Evolutionary conservation across 1,140 invertebrate species (phyloP).

Genomic region (Drosophila ogumai): DNA sequence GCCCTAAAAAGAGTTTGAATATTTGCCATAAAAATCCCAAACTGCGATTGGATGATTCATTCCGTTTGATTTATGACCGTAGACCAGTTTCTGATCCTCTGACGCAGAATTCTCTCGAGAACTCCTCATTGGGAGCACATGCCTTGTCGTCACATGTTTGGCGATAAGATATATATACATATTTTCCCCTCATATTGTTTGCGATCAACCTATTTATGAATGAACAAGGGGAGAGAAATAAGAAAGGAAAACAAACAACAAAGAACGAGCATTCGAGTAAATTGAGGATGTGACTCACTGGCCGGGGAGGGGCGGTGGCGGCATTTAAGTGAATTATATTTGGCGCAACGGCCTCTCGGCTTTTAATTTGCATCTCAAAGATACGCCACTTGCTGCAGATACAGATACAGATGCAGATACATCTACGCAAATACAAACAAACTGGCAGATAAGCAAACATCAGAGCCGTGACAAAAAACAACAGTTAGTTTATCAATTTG

Average conservation of each 20-base stretch:
- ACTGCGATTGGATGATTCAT: slow-evolving; percentile 31
- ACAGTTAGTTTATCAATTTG: slow-evolving; percentile 34
- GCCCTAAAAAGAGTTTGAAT: neutral
- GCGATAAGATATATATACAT: slow-evolving; percentile 18
- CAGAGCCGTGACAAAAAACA: slow-evolving; percentile 20
- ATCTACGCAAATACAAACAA: slow-evolving; percentile 21
- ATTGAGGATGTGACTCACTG: slow-evolving; percentile 60
- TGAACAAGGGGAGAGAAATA: slow-evolving; percentile 23
- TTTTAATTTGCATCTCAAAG: slow-evolving; percentile 56
- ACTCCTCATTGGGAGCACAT: neutral
- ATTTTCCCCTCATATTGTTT: neutral
- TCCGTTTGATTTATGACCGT: slow-evolving; percentile 17
- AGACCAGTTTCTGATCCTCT: slow-evolving; percentile 18
- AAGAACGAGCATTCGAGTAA: slow-evolving; percentile 17
- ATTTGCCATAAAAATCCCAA: neutral
- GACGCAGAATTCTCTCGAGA: slow-evolving; percentile 27
- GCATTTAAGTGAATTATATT: slow-evolving; percentile 57
- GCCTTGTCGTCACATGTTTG: slow-evolving; percentile 39
- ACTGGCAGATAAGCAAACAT: slow-evolving; percentile 24
- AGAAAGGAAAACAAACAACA: slow-evolving; percentile 24
- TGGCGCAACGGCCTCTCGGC: slow-evolving; percentile 33
- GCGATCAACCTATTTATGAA: slow-evolving; percentile 33
- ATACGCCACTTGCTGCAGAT: slow-evolving; percentile 29
- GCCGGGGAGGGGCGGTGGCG: neutral
- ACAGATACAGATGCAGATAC: slow-evolving; percentile 4